phyloP scores from a whole-genome alignment of 2,113 vertebrate genomes.

The Aplodontia rufa region DNA sequence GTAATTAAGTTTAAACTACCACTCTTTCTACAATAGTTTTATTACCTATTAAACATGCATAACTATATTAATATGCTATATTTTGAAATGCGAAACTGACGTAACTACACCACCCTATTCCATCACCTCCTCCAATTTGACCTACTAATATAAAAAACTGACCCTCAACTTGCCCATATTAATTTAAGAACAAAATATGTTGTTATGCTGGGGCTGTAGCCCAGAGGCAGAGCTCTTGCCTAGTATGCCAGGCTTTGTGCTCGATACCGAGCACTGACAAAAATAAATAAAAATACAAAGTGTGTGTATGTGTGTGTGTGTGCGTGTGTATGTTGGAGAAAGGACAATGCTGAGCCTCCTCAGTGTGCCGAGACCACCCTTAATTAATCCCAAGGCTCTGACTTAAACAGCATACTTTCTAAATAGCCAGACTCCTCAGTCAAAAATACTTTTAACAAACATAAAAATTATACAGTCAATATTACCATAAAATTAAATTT shows the following conservation, averaged over 20 bases:
- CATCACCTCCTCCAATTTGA: not conserved
- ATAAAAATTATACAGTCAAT: not conserved
- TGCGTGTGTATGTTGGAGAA: not conserved
- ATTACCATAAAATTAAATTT: not conserved
- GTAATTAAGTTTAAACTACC: conserved; percentile 52
- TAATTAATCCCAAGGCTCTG: not conserved
- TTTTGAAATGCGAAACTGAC: not conserved
- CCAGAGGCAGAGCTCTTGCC: not conserved
- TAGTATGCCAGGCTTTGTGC: not conserved
- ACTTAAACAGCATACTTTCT: not conserved
- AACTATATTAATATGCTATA: not conserved
- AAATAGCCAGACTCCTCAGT: not conserved
- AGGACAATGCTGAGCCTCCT: not conserved
- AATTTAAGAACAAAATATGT: not conserved
- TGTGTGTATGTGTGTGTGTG: not conserved
- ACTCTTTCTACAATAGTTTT: not conserved
- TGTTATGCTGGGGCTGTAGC: not conserved
- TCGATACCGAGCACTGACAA: not conserved
- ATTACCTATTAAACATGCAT: not conserved
- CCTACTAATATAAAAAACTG: not conserved
- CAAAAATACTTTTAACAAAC: conserved; percentile 7
- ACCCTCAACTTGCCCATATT: not conserved
- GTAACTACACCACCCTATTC: not conserved
- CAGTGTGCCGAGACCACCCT: not conserved
- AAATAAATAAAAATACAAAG: too few relatives aligned